These are phyloP conservation scores for Cloeon dipterum DNA, from an alignment of 2,888 invertebrate genomes.

Conservation along the genomic window DNA sequence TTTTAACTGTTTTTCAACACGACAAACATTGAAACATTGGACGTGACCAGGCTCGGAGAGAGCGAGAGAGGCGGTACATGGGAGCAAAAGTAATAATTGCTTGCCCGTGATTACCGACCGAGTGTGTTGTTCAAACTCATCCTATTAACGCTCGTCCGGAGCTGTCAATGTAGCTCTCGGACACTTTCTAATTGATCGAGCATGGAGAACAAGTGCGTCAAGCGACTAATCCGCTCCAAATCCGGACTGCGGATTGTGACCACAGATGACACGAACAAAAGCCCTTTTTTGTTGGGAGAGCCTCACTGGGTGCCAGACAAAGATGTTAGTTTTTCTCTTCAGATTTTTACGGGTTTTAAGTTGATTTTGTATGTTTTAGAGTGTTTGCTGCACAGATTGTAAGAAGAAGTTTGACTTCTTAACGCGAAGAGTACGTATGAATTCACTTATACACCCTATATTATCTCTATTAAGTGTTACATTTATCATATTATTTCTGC, in stretches of 20 bases:
- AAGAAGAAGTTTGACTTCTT: slow-evolving; percentile 20
- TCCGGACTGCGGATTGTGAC: slow-evolving; percentile 20
- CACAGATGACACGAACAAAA: slow-evolving; percentile 16
- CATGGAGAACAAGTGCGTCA: background rate
- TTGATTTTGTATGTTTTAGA: slow-evolving; percentile 9
- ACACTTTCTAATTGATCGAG: background rate
- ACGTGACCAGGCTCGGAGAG: no score
- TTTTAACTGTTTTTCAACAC: no score
- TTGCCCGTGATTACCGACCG: no score
- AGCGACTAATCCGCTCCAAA: slow-evolving; percentile 16
- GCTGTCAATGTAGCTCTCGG: no score
- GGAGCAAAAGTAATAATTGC: no score
- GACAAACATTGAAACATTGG: no score
- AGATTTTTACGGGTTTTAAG: background rate
- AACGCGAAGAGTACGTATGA: slow-evolving; percentile 17
- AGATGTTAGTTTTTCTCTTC: slow-evolving; percentile 14
- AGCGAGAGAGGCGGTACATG: no score
- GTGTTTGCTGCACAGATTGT: slow-evolving; percentile 15
- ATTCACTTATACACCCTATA: no score
- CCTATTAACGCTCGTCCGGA: no score
- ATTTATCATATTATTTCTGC: no score
- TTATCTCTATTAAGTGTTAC: no score
- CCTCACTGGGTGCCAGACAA: slow-evolving; percentile 23
- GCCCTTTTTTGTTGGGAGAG: slow-evolving; percentile 21
- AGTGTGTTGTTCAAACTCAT: no score